Base-by-base conservation (phyloP, 2,797 vertebrate genomes). In the Florisuga fusca region DNA sequence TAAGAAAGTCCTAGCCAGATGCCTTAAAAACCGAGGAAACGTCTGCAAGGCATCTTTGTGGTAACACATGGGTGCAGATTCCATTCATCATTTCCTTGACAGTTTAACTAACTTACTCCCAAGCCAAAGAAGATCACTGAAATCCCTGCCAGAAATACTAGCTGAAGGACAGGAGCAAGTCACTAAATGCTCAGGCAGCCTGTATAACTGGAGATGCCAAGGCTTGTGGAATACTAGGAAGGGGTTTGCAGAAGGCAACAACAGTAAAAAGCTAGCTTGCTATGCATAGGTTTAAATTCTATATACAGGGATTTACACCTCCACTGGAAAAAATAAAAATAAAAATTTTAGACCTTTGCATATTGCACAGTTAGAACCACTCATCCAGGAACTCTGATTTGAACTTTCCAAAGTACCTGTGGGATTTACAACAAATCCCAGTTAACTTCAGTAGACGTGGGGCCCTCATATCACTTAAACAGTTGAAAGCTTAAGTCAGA, bases 11-110 rank as follows among this genome's bases (percentile, higher is more conserved):
- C 61, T 33, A 90, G 69, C 84, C 87, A 94, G 94, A 96, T 95
- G 83, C 92, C 84, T 91, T 88, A 75, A 94, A 95, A 93, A 95
- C 82, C 90, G 85, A 96, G 94, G 82, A 96, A 95, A 96, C 90
- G 80, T 94, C 93, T 94, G 94, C 83, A 85, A 94, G 93, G 83
- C 96, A 90, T 96, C 94, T 95, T 95, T 94, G 91, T 86, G 89
- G 94, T 91, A 96, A 94, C 94, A 97, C 89, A 94, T 93, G 95
- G 92, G 63, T 95, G 87, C 87, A 91, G 95, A 91, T 94, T 87
- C 75, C 77, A 91, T 88, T 91, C 87, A 96, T 95, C 91, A 95
- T 94, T 89, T 87, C 26, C 81, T 50, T 96, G 93, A 88, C 92
- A 94, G 64, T 89, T 92, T 87, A 96, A 96, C 84, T 92, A 94